Conservation (phyloP, 2,113 vertebrate genomes). For the Boleophthalmus pectinirostris region DNA sequence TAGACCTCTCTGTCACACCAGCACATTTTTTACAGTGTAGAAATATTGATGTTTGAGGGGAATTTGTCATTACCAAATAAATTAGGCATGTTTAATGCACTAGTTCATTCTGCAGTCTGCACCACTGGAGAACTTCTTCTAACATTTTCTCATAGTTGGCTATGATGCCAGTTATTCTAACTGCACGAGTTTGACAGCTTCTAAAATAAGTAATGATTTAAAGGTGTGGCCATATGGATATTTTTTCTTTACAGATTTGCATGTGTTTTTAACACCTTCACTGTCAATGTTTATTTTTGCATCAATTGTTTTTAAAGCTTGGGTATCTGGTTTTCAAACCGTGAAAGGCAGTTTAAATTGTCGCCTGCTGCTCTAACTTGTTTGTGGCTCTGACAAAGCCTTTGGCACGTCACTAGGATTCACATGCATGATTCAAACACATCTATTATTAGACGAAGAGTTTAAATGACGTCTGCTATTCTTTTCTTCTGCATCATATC, state of each 20-base stretch:
- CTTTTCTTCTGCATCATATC: too few species aligned
- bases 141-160: neutral
- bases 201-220: neutral
- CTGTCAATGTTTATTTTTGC: neutral
- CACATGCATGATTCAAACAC: too few species aligned
- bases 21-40: neutral
- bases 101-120: constrained; percentile 1
- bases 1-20: constrained; percentile 39
- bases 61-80: constrained; percentile 45
- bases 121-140: neutral
- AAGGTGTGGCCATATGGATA: neutral
- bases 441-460: too few species aligned
- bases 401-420: too few species aligned
- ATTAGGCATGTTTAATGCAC: constrained; percentile 43
- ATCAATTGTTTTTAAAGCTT: neutral
- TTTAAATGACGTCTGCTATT: too few species aligned
- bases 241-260: neutral
- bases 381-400: neutral
- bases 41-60: constrained; percentile 12
- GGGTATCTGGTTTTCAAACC: neutral
- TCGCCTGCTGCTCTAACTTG: neutral
- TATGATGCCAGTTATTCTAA: neutral
- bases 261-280: neutral
- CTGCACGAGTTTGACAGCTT: neutral
- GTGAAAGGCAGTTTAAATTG: neutral